These are phyloP conservation scores for Muscicapa comitata DNA, from an alignment of 2,797 vertebrate genomes.

Conservation along the genomic window DNA sequence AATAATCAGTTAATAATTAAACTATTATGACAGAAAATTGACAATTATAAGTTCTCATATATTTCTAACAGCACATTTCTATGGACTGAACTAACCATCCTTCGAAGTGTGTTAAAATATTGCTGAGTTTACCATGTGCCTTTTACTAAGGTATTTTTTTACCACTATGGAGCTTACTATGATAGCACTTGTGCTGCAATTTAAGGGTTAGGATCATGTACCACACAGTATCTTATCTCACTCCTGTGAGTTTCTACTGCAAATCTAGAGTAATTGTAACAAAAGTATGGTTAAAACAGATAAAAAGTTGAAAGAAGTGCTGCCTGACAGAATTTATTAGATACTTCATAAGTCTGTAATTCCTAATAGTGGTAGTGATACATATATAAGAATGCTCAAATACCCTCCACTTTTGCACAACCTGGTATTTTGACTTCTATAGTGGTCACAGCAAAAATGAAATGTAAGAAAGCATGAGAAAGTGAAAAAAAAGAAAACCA, in stretches of 20 bases:
- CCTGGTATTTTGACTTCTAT: neutral
- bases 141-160: neutral
- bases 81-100: neutral
- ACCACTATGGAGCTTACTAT: neutral
- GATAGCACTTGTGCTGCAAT: neutral
- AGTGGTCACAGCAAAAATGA: neutral
- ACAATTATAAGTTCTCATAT: neutral
- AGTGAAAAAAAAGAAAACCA: accelerated
- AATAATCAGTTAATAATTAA: neutral
- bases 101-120: neutral
- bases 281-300: neutral
- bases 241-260: neutral
- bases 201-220: neutral
- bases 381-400: neutral
- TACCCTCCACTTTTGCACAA: neutral
- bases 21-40: neutral
- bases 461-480: neutral
- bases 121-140: neutral
- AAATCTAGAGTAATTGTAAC: neutral
- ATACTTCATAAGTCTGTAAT: neutral
- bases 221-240: neutral
- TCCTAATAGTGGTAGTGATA: neutral
- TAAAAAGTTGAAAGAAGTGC: neutral
- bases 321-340: neutral
- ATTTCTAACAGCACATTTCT: neutral